Percentiles rank a stretch among this genome's conserved stretches.
phyloP scores from a whole-genome alignment of 2,797 vertebrate species.

The Sebastolobus altivelis region DNA sequence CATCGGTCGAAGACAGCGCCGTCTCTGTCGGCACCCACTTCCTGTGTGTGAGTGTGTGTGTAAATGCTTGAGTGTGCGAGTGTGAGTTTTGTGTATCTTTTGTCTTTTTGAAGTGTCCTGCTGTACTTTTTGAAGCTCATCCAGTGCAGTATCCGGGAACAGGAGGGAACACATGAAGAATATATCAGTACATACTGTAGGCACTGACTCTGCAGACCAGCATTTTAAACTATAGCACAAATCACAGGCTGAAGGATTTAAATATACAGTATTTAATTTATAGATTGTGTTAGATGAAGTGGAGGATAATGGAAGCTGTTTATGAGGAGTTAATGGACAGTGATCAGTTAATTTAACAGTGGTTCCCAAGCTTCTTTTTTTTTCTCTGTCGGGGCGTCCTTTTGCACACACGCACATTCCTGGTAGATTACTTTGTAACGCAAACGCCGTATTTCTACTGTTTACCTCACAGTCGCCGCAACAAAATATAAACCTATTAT shows the following conservation, averaged over 20 bases:
- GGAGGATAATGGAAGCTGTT: not conserved
- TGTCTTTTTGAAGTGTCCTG: conserved; percentile 48
- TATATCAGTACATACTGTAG: not conserved
- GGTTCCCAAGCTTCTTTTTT: conserved; percentile 7
- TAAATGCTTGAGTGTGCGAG: not conserved
- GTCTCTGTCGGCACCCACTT: conserved; percentile 20
- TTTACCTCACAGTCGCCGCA: conserved; percentile 1
- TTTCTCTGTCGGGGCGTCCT: not conserved
- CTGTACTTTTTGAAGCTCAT: conserved; percentile 33
- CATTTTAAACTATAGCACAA: conserved; percentile 69
- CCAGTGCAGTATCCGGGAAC: conserved; percentile 27
- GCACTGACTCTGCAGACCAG: conserved; percentile 65
- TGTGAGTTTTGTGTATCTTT: conserved; percentile 39
- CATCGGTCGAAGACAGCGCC: conserved; percentile 2
- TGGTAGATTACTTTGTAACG: not conserved
- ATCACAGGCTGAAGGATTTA: conserved; percentile 46
- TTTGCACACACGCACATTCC: conserved; percentile 5
- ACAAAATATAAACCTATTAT: not conserved
- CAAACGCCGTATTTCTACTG: not conserved
- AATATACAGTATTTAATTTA: conserved; percentile 18
- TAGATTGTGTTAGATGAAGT: not conserved
- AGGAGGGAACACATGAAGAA: conserved; percentile 36
- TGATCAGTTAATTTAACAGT: not conserved
- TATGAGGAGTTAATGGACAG: not conserved
- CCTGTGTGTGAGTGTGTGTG: conserved; percentile 11